phyloP scores from a whole-genome alignment of 1,140 invertebrate genomes.

The Drosophila subobscura region DNA sequence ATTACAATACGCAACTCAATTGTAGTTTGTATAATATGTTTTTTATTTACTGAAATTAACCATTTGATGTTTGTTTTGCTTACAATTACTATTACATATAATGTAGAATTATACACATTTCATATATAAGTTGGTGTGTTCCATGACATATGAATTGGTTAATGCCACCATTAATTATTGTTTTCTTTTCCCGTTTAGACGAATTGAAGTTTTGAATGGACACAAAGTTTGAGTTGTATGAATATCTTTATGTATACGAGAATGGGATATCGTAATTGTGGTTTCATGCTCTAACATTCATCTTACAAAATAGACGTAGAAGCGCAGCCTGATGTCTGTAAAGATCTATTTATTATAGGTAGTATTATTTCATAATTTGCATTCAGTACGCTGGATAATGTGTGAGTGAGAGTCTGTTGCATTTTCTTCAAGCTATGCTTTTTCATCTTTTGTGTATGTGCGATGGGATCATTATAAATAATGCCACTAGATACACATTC shows the following conservation, averaged over 20 bases:
- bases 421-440: constrained; percentile 34
- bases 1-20: not conserved
- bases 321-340: constrained; percentile 35
- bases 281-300: constrained; percentile 43
- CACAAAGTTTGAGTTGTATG: constrained; percentile 58
- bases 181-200: constrained; percentile 60
- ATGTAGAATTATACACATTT: constrained; percentile 59
- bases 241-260: constrained; percentile 37
- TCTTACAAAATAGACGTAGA: constrained; percentile 50
- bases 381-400: constrained; percentile 43
- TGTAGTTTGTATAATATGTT: constrained; percentile 65
- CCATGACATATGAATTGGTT: constrained; percentile 36
- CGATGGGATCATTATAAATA: constrained; percentile 3
- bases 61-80: constrained; percentile 64
- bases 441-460: not conserved
- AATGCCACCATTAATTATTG: constrained; percentile 52
- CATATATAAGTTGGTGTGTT: constrained; percentile 39
- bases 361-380: constrained; percentile 30
- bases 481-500: constrained; percentile 24
- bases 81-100: constrained; percentile 64
- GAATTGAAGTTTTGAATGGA: constrained; percentile 78
- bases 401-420: constrained; percentile 15
- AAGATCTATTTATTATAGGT: constrained; percentile 13
- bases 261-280: not conserved
- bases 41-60: constrained; percentile 77